phyloP scores from a whole-genome alignment of 2,888 invertebrate species.

The Hypsopygia costalis region DNA sequence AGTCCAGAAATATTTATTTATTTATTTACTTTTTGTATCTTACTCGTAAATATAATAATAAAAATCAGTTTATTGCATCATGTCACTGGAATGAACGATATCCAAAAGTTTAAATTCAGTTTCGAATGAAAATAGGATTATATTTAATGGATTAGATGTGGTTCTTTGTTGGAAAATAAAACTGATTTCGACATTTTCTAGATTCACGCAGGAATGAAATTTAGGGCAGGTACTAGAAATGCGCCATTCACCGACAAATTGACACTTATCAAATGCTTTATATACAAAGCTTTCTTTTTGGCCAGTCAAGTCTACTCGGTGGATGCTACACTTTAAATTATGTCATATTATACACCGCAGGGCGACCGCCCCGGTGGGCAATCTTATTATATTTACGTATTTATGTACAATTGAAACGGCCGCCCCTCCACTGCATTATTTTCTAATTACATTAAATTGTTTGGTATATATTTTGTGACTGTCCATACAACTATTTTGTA shows the following conservation, averaged over 20 bases:
- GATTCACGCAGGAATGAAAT: conserved; percentile 26
- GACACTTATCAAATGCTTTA: conserved; percentile 39
- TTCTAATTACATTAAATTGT: conserved; percentile 59
- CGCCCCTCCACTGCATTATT: conserved; percentile 39
- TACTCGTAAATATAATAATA: no score
- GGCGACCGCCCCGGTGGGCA: conserved; percentile 67
- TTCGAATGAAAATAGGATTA: no score
- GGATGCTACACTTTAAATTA: conserved; percentile 39
- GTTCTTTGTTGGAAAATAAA: no score
- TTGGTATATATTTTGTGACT: conserved; percentile 79
- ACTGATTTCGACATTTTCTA: background rate
- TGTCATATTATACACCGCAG: conserved; percentile 34
- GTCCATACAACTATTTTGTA: conserved; percentile 66
- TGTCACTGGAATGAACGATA: no score
- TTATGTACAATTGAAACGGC: conserved; percentile 58
- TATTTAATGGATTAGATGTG: no score
- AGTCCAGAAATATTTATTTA: no score
- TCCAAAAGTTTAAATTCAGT: no score
- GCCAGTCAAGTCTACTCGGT: conserved; percentile 69
- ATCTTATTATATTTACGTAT: conserved; percentile 57
- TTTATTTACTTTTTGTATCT: no score
- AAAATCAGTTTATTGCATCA: no score
- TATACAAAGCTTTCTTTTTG: conserved; percentile 72
- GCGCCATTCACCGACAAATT: conserved; percentile 11
- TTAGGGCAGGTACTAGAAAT: conserved; percentile 28